Base-by-base conservation (phyloP, 2,888 invertebrate genomes). In the Drosophila suboccidentalis region DNA sequence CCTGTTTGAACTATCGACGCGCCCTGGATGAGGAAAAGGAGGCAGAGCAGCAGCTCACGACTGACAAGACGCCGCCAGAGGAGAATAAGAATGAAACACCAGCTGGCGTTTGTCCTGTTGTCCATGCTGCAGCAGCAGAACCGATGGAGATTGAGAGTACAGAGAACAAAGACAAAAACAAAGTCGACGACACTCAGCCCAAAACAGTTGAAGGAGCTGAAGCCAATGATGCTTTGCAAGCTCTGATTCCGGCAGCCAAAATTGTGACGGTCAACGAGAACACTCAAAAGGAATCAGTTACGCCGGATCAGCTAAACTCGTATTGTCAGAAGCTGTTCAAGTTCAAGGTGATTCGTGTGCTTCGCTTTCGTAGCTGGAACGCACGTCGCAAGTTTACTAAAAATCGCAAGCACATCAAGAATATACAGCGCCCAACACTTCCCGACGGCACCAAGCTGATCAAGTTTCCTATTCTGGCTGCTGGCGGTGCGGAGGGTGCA, bases 361-460 rank as follows among this genome's bases (percentile, higher is more conserved):
- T 97, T 94, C 95, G 97, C 90, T 97, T 97, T 92, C 96, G 95
- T 95, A 97, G 97, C 0, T 99, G 98, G 98, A 96, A 97, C 36
- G 98, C 98, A 64, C 94, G 98, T 9, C 94, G 98, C 71, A 96
- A 96, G 92, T 97, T 96, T 90, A 96, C 96, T 0, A 97, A 97
- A 90, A 97, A 96, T 82, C 95, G 96, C 61, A 96, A 97, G 91
- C 94, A 95, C 76, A 94, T 95, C 51, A 96, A 95, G 82, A 96
- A 97, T 77, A 93, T 97, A 68, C 97, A 97, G 92, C 94, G 97
- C 79, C 97, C 97, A 3, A 96, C 96, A 3, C 92, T 98, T 90
- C 98, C 98, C 0, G 96, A 97, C 89, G 97, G 97, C 57, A 98
- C 98, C 4, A 98, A 98, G 92, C 94, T 98, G 6, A 98, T 98